Base-by-base conservation (phyloP, 1,140 invertebrate genomes). In the Mylabris phalerata region DNA sequence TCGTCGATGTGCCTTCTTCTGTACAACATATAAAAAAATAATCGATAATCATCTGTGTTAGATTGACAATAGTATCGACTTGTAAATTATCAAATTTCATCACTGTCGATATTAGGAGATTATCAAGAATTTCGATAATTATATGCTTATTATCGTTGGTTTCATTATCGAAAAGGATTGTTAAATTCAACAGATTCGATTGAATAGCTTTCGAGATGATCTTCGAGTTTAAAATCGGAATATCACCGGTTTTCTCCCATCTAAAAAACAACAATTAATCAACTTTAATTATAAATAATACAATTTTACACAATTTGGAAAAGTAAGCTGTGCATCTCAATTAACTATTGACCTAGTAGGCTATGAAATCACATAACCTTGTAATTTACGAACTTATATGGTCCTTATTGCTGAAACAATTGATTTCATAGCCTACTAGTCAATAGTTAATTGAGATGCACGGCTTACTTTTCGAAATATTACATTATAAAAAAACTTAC, bases 11-110 rank as follows among this genome's bases (percentile, higher is more conserved):
- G 56, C 43, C 66, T 75, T 79, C 73, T 67, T 87, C 78, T 44
- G 78, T 79, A 50, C 89, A 78, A 60, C 85, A 88, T 41, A 82
- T 78, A 73, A 89, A 91, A 69, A 90, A 90, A 72, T 89, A 90
- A 64, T 84, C 81, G 1, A 89, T 82, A 19, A 83, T 81, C 0
- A 86, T 81, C 61, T 83, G 79, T 0, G 85, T 83, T 3, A 89
- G 72, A 71, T 85, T 88, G 27, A 87, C 60, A 43, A 73, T 72
- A 4, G 80, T 73, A 63, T 78, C 73, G 43, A 81, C 66, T 27
- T 75, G 77, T 5, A 75, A 69, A 25, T 54, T 67, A 48, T 68
- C 67, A 32, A 65, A 61, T 61, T 59, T 59, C 68, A 62, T 67
- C 13, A 40, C 60, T 9, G 67, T 67, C 2, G 74, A 71, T n/a